Percentiles rank a stretch among this genome's conserved stretches.
Evolutionary conservation across 2,113 vertebrate genomes (phyloP).

Genomic region (Bucco capensis): DNA sequence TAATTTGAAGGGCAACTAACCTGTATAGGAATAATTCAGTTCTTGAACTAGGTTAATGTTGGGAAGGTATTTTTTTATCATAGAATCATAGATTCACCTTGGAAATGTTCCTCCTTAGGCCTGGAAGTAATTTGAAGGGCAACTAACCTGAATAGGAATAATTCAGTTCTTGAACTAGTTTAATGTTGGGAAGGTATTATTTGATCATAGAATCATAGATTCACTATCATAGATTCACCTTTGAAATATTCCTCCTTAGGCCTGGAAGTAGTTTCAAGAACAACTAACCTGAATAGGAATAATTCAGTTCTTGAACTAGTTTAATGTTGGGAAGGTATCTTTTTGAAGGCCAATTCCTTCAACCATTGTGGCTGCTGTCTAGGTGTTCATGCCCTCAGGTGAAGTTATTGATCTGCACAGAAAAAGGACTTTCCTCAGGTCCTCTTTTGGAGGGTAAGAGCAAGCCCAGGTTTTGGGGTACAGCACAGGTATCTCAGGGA

Average conservation of each 20-base stretch:
- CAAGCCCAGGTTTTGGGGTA: neutral
- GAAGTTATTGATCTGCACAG: neutral
- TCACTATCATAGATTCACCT: no score
- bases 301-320: neutral
- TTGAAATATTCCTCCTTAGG: neutral
- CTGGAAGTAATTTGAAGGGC: neutral
- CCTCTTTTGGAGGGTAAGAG: neutral
- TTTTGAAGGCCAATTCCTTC: neutral
- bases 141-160: neutral
- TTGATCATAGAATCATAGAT: no score
- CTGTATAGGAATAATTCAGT: neutral
- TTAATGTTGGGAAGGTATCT: neutral
- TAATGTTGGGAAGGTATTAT: neutral
- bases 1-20: neutral
- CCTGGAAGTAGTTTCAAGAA: neutral
- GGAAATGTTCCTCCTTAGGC: neutral
- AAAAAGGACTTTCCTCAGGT: neutral
- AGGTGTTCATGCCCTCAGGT: neutral
- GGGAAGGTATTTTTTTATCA: neutral
- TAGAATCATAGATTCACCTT: no score
- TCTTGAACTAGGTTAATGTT: neutral
- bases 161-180: neutral
- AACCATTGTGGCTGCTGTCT: rapidly evolving
- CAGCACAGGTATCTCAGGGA: rapidly evolving
- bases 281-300: neutral